Evolutionary conservation across 1,140 invertebrate genomes (phyloP).

Genomic region (Zaprionus gabonicus): DNA sequence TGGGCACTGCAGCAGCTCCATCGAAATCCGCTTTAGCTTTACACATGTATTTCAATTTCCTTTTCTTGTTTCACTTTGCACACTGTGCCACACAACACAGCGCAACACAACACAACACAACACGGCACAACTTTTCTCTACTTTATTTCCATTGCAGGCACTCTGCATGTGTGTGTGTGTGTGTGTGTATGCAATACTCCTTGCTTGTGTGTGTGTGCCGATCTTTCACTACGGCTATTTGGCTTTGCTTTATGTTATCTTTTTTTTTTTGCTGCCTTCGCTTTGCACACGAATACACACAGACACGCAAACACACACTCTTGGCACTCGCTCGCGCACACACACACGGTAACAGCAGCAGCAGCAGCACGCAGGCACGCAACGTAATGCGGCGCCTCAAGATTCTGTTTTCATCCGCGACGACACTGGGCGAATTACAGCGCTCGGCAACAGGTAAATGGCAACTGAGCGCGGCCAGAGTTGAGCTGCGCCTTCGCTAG

Average conservation of each 20-base stretch:
- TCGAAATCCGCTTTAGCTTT: constrained; percentile 64
- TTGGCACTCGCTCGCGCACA: constrained; percentile 7
- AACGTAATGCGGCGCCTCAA: constrained; percentile 73
- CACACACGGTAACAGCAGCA: constrained; percentile 34
- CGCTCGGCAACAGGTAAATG: constrained; percentile 74
- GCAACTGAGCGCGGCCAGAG: constrained; percentile 54
- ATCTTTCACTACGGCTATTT: constrained; percentile 77
- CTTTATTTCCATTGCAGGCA: constrained; percentile 75
- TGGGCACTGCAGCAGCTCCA: constrained; percentile 63
- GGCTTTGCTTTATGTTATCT: constrained; percentile 67
- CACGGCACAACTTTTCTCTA: constrained; percentile 68
- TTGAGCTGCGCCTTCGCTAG: constrained; percentile 1
- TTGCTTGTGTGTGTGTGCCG: constrained; percentile 22
- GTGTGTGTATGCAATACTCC: constrained; percentile 36
- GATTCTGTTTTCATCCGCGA: constrained; percentile 68
- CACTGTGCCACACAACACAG: background rate
- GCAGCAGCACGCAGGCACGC: constrained; percentile 55
- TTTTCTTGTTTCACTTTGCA: constrained; percentile 55
- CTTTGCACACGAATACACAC: constrained; percentile 38
- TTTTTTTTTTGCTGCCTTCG: constrained; percentile 61
- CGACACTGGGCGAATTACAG: constrained; percentile 62
- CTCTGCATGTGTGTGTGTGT: constrained; percentile 47
- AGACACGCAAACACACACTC: constrained; percentile 11
- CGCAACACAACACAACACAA: background rate
- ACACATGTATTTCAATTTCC: constrained; percentile 36